Evolutionary conservation across 1,140 invertebrate genomes (phyloP).

Genomic region (Frieseomelitta varia): DNA sequence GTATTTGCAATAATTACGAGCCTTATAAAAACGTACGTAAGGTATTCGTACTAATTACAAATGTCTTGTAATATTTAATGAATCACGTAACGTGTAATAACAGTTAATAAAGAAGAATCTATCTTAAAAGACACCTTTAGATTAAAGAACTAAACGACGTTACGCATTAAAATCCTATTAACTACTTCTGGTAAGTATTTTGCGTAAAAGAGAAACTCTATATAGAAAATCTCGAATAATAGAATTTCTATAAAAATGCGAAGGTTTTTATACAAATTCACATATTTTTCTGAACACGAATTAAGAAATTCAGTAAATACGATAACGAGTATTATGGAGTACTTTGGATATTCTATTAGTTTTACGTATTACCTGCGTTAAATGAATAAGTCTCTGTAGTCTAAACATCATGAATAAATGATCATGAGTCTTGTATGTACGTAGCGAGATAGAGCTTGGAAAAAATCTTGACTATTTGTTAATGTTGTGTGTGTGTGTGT

Average conservation of each 20-base stretch:
- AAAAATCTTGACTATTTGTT: neutral
- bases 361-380: too few relatives aligned
- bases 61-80: neutral
- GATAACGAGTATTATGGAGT: too few relatives aligned
- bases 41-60: neutral
- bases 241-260: too few relatives aligned
- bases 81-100: too few relatives aligned
- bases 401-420: neutral
- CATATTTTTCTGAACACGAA: too few relatives aligned
- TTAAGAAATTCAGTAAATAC: too few relatives aligned
- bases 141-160: neutral
- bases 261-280: too few relatives aligned
- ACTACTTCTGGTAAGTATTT: neutral
- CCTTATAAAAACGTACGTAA: neutral
- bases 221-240: too few relatives aligned
- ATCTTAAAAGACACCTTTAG: neutral
- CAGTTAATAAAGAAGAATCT: neutral
- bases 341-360: too few relatives aligned
- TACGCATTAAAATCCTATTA: conserved; percentile 3
- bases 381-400: too few relatives aligned
- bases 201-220: neutral
- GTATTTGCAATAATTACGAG: neutral
- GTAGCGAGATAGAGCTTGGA: neutral
- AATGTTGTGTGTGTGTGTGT: neutral
- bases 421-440: neutral